Evolutionary conservation across 2,113 vertebrate genomes (phyloP).

Genomic region (Barbus barbus): DNA sequence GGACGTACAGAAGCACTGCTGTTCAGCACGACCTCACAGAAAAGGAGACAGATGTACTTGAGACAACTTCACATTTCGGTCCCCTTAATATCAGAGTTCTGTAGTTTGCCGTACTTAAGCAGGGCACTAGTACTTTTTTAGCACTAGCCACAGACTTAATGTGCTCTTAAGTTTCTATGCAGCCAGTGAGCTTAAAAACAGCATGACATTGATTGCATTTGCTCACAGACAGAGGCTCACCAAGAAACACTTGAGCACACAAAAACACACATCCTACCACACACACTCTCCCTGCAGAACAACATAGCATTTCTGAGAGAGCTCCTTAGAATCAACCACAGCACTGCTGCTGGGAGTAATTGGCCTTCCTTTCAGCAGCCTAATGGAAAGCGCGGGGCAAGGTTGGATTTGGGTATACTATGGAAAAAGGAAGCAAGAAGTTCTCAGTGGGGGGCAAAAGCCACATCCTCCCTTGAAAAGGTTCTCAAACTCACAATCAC

Average conservation of each 20-base stretch:
- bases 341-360: constrained; percentile 60
- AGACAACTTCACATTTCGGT: constrained; percentile 13
- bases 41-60: constrained; percentile 8
- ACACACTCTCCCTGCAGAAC: constrained; percentile 17
- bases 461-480: constrained; percentile 37
- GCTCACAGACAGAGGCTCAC: constrained; percentile 48
- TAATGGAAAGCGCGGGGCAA: constrained; percentile 57
- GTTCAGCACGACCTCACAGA: constrained; percentile 24
- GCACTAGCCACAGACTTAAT: neutral
- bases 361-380: constrained; percentile 63
- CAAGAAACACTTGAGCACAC: constrained; percentile 25
- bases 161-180: constrained; percentile 14
- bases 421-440: constrained; percentile 44
- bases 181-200: constrained; percentile 12
- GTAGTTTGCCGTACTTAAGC: neutral
- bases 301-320: constrained; percentile 37
- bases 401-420: constrained; percentile 8
- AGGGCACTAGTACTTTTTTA: constrained; percentile 5
- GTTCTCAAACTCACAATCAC: constrained; percentile 38
- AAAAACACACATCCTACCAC: constrained; percentile 12
- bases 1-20: constrained; percentile 10
- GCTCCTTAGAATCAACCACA: constrained; percentile 65
- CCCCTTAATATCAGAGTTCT: too few species aligned
- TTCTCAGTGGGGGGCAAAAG: constrained; percentile 46
- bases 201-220: constrained; percentile 49